Evolutionary conservation across 2,797 vertebrate genomes (phyloP).

Genomic region (Pangasius macronema): DNA sequence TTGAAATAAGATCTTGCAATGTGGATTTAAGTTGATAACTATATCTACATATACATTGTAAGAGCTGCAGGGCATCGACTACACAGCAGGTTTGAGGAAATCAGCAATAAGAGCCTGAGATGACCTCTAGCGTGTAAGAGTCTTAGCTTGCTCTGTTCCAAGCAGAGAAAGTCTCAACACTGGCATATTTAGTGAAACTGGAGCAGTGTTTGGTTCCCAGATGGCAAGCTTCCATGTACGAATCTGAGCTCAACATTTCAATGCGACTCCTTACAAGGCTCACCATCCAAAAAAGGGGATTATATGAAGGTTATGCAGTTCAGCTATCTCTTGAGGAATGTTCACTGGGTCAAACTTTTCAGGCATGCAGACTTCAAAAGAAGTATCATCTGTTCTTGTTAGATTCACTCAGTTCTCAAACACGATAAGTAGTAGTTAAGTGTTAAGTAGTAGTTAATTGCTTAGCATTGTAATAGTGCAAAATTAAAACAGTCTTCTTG

Average conservation of each 20-base stretch:
- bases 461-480: background rate
- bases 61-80: background rate
- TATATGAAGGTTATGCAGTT: constrained; percentile 38
- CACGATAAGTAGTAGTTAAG: background rate
- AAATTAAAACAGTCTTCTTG: background rate
- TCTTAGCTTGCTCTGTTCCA: background rate
- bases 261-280: constrained; percentile 11
- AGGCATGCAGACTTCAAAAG: constrained; percentile 37
- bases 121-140: constrained; percentile 34
- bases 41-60: background rate
- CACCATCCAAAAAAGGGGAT: constrained; percentile 6
- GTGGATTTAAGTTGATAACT: background rate
- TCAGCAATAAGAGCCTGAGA: background rate
- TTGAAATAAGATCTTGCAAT: background rate
- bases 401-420: constrained; percentile 19
- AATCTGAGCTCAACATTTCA: constrained; percentile 31
- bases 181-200: constrained; percentile 67
- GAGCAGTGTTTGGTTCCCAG: constrained; percentile 66
- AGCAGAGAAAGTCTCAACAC: constrained; percentile 35
- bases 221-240: constrained; percentile 39
- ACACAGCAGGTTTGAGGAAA: background rate
- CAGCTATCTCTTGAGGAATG: constrained; percentile 13
- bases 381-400: constrained; percentile 25
- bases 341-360: constrained; percentile 24
- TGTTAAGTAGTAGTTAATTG: background rate